These are phyloP conservation scores for Knipowitschia caucasica DNA, from an alignment of 2,797 vertebrate genomes.

Conservation along the genomic window DNA sequence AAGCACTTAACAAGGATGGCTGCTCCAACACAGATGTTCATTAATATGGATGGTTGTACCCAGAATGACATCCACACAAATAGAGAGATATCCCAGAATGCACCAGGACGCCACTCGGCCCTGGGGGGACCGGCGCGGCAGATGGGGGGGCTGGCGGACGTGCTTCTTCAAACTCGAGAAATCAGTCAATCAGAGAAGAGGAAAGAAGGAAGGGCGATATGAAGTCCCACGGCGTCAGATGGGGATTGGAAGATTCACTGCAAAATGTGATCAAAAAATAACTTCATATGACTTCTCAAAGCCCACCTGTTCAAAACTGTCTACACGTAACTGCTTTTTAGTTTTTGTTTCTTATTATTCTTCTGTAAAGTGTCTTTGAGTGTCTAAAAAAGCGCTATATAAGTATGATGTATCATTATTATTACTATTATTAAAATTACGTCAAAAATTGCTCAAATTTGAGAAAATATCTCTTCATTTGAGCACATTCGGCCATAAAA, in stretches of 20 bases:
- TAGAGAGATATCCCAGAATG: constrained; percentile 21
- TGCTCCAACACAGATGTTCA: constrained; percentile 51
- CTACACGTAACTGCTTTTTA: too few relatives aligned
- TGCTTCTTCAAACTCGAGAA: constrained; percentile 33
- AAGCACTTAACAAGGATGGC: constrained; percentile 27
- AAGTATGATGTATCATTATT: too few relatives aligned
- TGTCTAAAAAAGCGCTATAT: too few relatives aligned
- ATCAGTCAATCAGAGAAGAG: constrained; percentile 60
- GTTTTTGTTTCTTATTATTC: too few relatives aligned
- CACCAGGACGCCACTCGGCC: constrained; percentile 42
- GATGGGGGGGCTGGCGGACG: constrained; percentile 57
- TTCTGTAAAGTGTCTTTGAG: too few relatives aligned
- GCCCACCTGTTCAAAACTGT: too few relatives aligned
- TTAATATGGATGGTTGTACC: constrained; percentile 47
- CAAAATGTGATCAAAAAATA: too few relatives aligned
- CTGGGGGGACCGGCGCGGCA: constrained; percentile 50
- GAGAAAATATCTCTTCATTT: too few relatives aligned
- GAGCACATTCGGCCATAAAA: too few relatives aligned
- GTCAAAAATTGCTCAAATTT: too few relatives aligned
- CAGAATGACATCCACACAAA: constrained; percentile 9
- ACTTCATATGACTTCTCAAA: too few relatives aligned
- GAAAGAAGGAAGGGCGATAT: constrained; percentile 63
- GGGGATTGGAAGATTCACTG: constrained; percentile 19
- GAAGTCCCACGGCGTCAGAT: constrained; percentile 37
- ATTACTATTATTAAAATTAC: too few relatives aligned